Conservation (phyloP, 1,140 invertebrate genomes). For the Amphibalanus amphitrite region DNA sequence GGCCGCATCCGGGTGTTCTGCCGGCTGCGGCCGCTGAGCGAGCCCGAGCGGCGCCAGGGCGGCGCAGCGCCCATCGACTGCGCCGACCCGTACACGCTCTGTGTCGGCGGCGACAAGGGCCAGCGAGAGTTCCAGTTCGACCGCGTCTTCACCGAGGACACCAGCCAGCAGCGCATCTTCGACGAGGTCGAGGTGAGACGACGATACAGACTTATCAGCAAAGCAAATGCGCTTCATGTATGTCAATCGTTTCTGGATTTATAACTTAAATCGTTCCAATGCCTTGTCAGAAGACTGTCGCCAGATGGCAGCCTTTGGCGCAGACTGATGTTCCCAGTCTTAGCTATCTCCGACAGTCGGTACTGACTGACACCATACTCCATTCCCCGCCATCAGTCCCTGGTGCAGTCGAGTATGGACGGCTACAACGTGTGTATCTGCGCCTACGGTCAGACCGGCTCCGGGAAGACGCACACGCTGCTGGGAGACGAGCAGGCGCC, state of each 20-base stretch:
- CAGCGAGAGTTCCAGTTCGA: conserved; percentile 18
- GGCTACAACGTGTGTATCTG: conserved; percentile 81
- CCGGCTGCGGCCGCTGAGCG: conserved; percentile 21
- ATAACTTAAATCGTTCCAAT: too few species aligned
- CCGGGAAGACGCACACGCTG: conserved; percentile 85
- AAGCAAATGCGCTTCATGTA: too few species aligned
- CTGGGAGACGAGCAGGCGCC: conserved; percentile 38
- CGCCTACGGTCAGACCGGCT: conserved; percentile 87
- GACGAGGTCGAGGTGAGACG: conserved; percentile 16
- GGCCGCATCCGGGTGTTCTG: conserved; percentile 36
- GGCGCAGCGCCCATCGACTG: conserved; percentile 9
- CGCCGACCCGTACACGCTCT: conserved; percentile 16
- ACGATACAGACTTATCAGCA: too few species aligned
- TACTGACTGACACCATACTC: too few species aligned
- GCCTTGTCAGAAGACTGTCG: too few species aligned
- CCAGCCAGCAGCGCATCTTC: conserved; percentile 16
- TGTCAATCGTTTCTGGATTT: too few species aligned
- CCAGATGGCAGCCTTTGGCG: too few species aligned
- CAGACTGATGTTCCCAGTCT: too few species aligned
- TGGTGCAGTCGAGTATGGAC: conserved; percentile 22
- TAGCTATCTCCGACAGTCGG: too few species aligned
- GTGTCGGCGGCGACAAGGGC: conserved; percentile 11
- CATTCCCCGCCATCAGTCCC: conserved; percentile 9
- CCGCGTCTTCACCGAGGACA: conserved; percentile 15
- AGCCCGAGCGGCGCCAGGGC: conserved; percentile 11